Evolutionary conservation across 2,113 vertebrate genomes (phyloP).

Genomic region (Terrapene triunguis): DNA sequence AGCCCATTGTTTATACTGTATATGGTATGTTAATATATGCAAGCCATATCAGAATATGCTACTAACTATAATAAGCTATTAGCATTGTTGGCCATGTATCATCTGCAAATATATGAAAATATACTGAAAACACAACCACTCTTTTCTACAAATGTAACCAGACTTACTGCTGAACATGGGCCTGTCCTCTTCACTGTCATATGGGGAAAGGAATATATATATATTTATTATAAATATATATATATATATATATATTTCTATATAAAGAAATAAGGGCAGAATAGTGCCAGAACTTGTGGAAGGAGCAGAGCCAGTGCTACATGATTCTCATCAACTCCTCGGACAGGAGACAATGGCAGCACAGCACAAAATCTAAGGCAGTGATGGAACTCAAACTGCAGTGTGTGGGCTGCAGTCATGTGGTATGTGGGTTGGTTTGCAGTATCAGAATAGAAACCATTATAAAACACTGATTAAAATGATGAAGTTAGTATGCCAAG

Average conservation of each 20-base stretch:
- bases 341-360: not conserved
- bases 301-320: fast-evolving
- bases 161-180: fast-evolving
- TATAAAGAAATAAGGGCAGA: not conserved
- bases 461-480: not conserved
- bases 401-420: fast-evolving
- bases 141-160: not conserved
- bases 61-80: not conserved
- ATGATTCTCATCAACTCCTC: not conserved
- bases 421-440: not conserved
- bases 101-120: not conserved
- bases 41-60: not conserved
- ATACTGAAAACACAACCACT: not conserved
- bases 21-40: not conserved
- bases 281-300: fast-evolving
- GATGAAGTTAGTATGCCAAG: not conserved
- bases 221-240: no score
- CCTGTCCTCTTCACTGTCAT: not conserved
- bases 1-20: not conserved
- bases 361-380: not conserved
- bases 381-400: not conserved
- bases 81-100: not conserved
- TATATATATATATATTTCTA: not conserved
- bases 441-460: not conserved
- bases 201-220: not conserved